A percentile compares a stretch with the other conserved stretches of the same genome.
Evolutionary conservation across 2,888 invertebrate genomes (phyloP).

Genomic region (Anticlea derivata): DNA sequence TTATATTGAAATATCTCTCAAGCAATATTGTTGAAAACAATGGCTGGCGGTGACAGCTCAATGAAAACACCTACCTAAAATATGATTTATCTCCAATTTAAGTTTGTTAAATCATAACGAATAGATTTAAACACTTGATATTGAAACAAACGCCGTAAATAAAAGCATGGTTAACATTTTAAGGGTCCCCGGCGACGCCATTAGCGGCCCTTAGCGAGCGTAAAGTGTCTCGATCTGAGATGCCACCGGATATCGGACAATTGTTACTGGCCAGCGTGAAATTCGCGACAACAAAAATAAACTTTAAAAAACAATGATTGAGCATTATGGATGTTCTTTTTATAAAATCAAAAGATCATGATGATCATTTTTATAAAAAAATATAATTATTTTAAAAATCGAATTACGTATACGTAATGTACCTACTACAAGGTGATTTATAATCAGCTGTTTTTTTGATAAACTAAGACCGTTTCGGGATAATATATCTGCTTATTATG

Average conservation of each 20-base stretch:
- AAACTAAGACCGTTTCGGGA: no score
- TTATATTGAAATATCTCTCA: constrained; percentile 20
- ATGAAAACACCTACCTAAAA: constrained; percentile 23
- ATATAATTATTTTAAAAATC: no score
- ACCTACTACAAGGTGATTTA: no score
- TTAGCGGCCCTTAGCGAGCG: constrained; percentile 76
- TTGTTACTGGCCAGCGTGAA: constrained; percentile 68
- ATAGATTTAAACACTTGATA: constrained; percentile 36
- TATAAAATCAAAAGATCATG: background rate
- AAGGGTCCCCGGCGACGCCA: constrained; percentile 71
- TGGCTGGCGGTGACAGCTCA: constrained; percentile 23
- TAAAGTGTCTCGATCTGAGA: constrained; percentile 54
- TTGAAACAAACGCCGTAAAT: constrained; percentile 66
- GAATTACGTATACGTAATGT: no score
- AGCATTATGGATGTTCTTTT: constrained; percentile 18
- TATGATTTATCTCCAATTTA: constrained; percentile 28
- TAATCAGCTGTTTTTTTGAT: no score
- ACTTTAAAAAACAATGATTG: constrained; percentile 40
- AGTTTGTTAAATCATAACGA: constrained; percentile 37
- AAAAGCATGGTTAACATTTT: constrained; percentile 79
- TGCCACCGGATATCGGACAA: constrained; percentile 68
- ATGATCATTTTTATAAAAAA: background rate
- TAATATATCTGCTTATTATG: no score
- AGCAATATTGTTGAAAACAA: constrained; percentile 22
- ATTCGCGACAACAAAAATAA: constrained; percentile 54